Evolutionary conservation across 92 coral and sea anemone genomes (phyloP).

Genomic region (Heliopora coerulea): DNA sequence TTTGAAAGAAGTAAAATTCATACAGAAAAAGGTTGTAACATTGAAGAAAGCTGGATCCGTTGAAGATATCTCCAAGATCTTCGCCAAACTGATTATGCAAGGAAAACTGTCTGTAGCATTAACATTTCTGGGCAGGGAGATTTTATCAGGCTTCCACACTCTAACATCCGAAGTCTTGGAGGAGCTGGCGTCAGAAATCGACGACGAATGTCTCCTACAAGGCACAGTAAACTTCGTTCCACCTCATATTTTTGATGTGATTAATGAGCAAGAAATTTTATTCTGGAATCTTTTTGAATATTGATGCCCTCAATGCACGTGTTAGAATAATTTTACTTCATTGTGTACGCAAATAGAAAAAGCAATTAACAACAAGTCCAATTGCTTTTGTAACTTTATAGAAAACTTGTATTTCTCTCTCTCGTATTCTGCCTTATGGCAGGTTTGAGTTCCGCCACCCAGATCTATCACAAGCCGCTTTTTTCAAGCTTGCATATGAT

Average conservation of each 20-base stretch:
- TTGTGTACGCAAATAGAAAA: too few relatives aligned
- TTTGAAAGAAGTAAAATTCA: conserved; percentile 54
- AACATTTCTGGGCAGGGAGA: conserved; percentile 52
- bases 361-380: too few relatives aligned
- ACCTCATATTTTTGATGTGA: conserved; percentile 37
- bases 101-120: conserved; percentile 63
- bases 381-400: too few relatives aligned
- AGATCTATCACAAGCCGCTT: too few relatives aligned
- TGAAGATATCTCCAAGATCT: conserved; percentile 46
- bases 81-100: conserved; percentile 55
- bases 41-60: conserved; percentile 53
- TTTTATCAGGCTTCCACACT: conserved; percentile 36
- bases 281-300: too few relatives aligned
- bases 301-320: too few relatives aligned
- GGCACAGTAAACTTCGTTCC: conserved; percentile 53
- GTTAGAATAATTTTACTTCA: too few relatives aligned
- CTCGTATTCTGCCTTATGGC: too few relatives aligned
- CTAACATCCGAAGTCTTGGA: conserved; percentile 44
- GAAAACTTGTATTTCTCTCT: too few relatives aligned
- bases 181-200: conserved; percentile 47
- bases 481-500: too few relatives aligned
- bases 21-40: conserved; percentile 40
- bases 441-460: too few relatives aligned
- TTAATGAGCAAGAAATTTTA: conserved; percentile 39
- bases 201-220: conserved; percentile 45